Evolutionary conservation across 2,797 vertebrate genomes (phyloP).

Genomic region (Sebastes vulpes): DNA sequence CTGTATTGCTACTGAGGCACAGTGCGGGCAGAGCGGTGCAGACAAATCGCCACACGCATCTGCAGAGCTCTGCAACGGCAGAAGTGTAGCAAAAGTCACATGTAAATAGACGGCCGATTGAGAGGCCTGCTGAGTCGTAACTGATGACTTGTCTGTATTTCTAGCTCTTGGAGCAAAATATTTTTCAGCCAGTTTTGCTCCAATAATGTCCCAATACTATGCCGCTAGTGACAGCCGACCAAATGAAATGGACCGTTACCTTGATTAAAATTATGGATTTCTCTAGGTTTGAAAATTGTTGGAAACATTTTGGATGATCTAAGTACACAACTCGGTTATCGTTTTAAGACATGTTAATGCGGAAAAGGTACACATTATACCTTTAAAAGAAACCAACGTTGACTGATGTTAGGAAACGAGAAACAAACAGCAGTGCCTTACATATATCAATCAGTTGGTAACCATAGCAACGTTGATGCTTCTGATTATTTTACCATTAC

Average conservation of each 20-base stretch:
- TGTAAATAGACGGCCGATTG: background rate
- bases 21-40: too few relatives aligned
- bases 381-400: background rate
- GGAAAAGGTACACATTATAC: background rate
- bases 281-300: background rate
- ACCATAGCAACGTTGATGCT: constrained; percentile 7
- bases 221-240: background rate
- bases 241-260: too few relatives aligned
- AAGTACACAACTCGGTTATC: background rate
- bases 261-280: too few relatives aligned
- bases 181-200: background rate
- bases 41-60: background rate
- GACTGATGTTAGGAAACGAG: background rate
- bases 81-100: background rate
- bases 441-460: background rate
- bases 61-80: background rate
- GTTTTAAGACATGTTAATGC: background rate
- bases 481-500: background rate
- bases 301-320: background rate
- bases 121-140: background rate
- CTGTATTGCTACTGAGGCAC: background rate
- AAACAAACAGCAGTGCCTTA: background rate
- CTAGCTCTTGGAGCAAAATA: background rate
- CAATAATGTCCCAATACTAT: background rate
- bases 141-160: background rate